Evolutionary conservation across 2,113 vertebrate species (phyloP), one percentile per base, ranked within the genome.

Genomic region (Amphilophus citrinellus): DNA sequence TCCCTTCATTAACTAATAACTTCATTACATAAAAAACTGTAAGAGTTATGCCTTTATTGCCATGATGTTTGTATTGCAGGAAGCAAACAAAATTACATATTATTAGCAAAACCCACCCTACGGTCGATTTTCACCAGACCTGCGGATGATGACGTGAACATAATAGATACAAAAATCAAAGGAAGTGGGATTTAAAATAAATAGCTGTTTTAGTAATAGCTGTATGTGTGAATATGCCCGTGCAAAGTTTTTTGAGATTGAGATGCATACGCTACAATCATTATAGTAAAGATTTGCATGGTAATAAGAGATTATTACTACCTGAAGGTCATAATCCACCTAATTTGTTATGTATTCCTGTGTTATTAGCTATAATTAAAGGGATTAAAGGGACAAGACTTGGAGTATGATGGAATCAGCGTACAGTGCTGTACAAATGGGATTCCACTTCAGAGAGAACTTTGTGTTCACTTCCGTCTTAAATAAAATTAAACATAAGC

Each of bases 61-160:
- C 10, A 53, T 73, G 44, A 61, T 35, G 22, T 59, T 73, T 32
- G 60, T 24, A 22, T 82, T 60, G 20, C 5, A 63, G 5, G 32
- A 65, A 42, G 37, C 68, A 85, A 80, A 85, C 35, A 79, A 75
- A 71, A 73, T 79, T 9, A 13, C 56, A 58, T 63, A 44, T 77
- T 50, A 63, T 39, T 39, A 39, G 37, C 8, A 39, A 39, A 39
- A 7, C 7, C 35, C 35, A 35, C 35, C 35, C 35, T 35, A 5
- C 6, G 35, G 35, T 35, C 32, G 1, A 8, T 37, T 37, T 37
- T 37, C 2, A 7, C 7, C 37, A 37, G 37, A 37, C 37, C 37
- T 37, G 37, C 8, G 2, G 37, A 37, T 37, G 37, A 37, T 37
- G 8, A 37, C 2, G 6, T 37, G 37, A 37, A 37, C 37, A 37